A percentile compares a stretch with the other conserved stretches of the same genome.
These are phyloP conservation scores for Carassius gibelio DNA, from an alignment of 2,113 vertebrate species.

Conservation along the genomic window DNA sequence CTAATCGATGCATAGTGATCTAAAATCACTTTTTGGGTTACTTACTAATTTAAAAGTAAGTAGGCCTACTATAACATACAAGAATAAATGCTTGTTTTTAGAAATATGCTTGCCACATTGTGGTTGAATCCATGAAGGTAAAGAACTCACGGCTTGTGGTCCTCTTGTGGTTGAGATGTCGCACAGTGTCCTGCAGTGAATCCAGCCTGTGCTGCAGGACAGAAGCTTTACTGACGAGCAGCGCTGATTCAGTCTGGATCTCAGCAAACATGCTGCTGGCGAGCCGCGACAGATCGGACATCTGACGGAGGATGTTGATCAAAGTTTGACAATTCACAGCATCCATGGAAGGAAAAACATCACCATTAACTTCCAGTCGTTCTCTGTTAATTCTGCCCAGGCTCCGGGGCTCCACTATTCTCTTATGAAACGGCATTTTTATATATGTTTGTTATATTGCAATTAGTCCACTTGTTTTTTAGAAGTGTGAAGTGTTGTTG, in stretches of 20 bases:
- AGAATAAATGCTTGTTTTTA: neutral
- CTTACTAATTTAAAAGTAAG: neutral
- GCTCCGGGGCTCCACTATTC: slow-evolving; percentile 72
- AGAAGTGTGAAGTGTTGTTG: neutral
- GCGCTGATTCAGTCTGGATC: slow-evolving; percentile 76
- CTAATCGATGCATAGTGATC: neutral
- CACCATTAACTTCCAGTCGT: slow-evolving; percentile 10
- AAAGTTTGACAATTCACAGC: slow-evolving; percentile 77
- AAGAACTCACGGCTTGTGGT: slow-evolving; percentile 79
- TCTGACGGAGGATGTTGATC: slow-evolving; percentile 77
- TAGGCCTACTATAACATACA: neutral
- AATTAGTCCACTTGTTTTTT: neutral
- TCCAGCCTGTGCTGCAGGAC: slow-evolving; percentile 75
- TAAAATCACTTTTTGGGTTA: no score
- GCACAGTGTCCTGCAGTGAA: slow-evolving; percentile 68
- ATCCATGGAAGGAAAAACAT: slow-evolving; percentile 74
- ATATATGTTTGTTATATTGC: neutral
- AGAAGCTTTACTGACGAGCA: slow-evolving; percentile 71
- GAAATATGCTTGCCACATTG: neutral
- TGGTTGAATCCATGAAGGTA: neutral
- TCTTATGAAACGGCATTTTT: slow-evolving; percentile 80
- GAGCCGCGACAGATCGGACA: slow-evolving; percentile 81
- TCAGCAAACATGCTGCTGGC: slow-evolving; percentile 82
- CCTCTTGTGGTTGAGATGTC: slow-evolving; percentile 77
- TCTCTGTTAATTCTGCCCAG: slow-evolving; percentile 66